phyloP scores from a whole-genome alignment of 2,113 vertebrate genomes.

The Lota lota region DNA sequence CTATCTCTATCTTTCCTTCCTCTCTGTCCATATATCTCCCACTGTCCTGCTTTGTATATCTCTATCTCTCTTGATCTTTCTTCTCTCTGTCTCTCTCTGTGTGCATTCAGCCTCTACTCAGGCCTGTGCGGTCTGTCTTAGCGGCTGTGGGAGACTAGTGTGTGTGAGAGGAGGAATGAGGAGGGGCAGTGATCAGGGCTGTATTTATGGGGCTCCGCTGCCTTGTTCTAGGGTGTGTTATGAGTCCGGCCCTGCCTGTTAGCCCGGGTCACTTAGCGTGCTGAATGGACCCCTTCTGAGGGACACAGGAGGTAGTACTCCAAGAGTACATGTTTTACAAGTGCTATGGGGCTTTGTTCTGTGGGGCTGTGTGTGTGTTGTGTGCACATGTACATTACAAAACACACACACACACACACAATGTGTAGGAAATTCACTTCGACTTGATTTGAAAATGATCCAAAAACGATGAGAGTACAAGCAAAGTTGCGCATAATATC shows the following conservation, averaged over 20 bases:
- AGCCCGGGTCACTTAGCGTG: background rate
- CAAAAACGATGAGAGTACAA: too few species aligned
- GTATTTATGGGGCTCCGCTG: background rate
- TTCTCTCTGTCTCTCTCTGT: background rate
- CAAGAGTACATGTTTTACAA: background rate
- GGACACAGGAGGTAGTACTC: background rate
- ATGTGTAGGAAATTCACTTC: too few species aligned
- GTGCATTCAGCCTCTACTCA: background rate
- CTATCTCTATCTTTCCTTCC: too few species aligned
- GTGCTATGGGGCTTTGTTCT: background rate
- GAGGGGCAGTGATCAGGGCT: background rate
- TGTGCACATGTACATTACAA: background rate
- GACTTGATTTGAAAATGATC: too few species aligned
- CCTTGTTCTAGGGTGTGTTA: conserved; percentile 1
- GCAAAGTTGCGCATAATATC: too few species aligned
- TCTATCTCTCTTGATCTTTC: too few species aligned
- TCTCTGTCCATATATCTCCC: too few species aligned
- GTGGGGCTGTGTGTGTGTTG: background rate
- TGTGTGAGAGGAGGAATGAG: background rate
- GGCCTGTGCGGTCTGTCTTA: background rate
- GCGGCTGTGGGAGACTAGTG: background rate
- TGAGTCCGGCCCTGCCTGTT: background rate
- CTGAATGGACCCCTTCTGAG: conserved; percentile 1
- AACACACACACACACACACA: too few species aligned
- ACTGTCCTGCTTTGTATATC: too few species aligned